Conservation (phyloP, 2,888 invertebrate genomes). For the Leistus spinibarbis region DNA sequence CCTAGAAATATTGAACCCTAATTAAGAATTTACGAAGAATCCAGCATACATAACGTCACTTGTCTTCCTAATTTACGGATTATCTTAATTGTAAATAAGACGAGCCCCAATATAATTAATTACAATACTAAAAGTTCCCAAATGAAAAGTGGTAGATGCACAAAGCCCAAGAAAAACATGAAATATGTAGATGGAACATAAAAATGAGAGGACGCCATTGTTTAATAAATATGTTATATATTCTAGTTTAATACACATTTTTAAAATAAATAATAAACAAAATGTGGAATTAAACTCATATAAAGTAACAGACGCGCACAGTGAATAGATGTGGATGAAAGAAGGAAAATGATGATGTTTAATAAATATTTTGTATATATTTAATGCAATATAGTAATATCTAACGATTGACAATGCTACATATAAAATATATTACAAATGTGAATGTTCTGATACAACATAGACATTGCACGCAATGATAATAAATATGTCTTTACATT, state of each 20-base stretch:
- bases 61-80: too few relatives aligned
- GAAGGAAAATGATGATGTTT: constrained; percentile 12
- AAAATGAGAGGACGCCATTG: background rate
- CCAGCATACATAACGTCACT: too few relatives aligned
- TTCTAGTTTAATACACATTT: background rate
- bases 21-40: too few relatives aligned
- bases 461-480: constrained; percentile 39
- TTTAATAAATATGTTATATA: background rate
- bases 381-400: constrained; percentile 39
- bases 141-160: background rate
- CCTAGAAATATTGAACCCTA: too few relatives aligned
- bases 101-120: background rate
- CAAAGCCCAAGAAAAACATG: background rate
- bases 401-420: constrained; percentile 39
- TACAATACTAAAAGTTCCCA: background rate
- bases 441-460: constrained; percentile 37
- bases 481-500: constrained; percentile 39
- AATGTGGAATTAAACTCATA: background rate
- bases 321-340: background rate
- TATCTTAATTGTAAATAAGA: too few relatives aligned
- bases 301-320: background rate
- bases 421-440: constrained; percentile 40
- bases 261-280: background rate
- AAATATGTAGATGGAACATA: background rate
- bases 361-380: constrained; percentile 35